These are phyloP conservation scores for Sciurus niger DNA, from an alignment of 2,113 vertebrate genomes.

Conservation along the genomic window DNA sequence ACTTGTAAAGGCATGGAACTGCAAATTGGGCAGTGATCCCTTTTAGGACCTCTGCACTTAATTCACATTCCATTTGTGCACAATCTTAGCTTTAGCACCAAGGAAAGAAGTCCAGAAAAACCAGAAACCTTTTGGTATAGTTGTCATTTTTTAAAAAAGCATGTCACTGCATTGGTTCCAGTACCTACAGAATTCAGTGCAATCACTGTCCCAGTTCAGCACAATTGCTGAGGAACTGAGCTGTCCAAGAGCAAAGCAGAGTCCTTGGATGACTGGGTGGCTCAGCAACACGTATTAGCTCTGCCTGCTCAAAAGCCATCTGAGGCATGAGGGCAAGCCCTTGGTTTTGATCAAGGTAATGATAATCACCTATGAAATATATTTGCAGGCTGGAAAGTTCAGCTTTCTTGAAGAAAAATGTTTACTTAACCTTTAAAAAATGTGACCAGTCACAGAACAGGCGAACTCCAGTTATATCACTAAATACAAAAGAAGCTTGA, in stretches of 20 bases:
- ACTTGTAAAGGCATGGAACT: not conserved
- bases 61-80: not conserved
- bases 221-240: not conserved
- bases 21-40: not conserved
- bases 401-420: not conserved
- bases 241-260: not conserved
- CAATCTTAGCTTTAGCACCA: not conserved
- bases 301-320: not conserved
- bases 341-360: not conserved
- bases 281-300: accelerated
- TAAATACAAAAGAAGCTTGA: not conserved
- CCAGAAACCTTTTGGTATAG: not conserved
- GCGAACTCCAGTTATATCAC: not conserved
- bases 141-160: not conserved
- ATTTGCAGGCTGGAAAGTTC: not conserved
- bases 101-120: constrained; percentile 12
- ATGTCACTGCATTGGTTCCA: not conserved
- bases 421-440: constrained; percentile 32
- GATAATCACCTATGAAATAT: not conserved
- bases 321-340: not conserved
- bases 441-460: not conserved
- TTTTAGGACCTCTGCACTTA: not conserved
- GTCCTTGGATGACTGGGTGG: not conserved
- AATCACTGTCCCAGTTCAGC: not conserved
- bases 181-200: not conserved